phyloP scores from a whole-genome alignment of 2,113 vertebrate genomes.

The Gorsachius goisagi region DNA sequence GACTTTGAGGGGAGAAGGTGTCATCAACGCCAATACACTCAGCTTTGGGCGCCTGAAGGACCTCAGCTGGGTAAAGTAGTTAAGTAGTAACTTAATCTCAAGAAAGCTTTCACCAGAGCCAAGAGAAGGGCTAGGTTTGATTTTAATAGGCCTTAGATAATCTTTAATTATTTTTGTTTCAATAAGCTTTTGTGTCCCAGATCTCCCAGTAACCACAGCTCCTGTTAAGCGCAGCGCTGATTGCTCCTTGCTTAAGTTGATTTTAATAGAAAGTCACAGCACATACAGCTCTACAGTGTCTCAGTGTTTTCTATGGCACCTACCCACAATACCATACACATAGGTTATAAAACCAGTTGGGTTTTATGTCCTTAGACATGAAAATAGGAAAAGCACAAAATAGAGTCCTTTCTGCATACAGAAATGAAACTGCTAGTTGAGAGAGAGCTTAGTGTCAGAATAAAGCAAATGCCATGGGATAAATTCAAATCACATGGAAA shows the following conservation, averaged over 20 bases:
- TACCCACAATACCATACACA: too few relatives aligned
- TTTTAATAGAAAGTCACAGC: background rate
- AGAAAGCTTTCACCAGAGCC: background rate
- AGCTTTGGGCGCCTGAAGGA: background rate
- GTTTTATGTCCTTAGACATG: background rate
- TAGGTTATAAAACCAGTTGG: background rate
- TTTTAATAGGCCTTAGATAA: background rate
- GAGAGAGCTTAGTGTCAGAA: background rate
- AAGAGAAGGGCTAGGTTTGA: background rate
- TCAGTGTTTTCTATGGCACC: background rate
- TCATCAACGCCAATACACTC: too few relatives aligned
- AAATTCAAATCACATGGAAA: background rate
- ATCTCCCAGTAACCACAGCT: background rate
- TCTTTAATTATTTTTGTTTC: background rate
- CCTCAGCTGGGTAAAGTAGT: background rate
- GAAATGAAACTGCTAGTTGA: background rate
- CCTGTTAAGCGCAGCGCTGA: background rate
- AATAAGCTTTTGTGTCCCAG: background rate
- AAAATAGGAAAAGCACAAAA: background rate
- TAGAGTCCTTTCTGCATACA: background rate
- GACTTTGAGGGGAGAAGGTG: background rate
- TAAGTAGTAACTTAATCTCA: background rate
- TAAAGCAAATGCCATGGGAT: background rate
- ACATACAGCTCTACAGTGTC: background rate
- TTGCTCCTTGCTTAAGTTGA: background rate